Evolutionary conservation across 2,888 invertebrate genomes (phyloP), one percentile per base, ranked within the genome.

Genomic region (Trichacis sp.): DNA sequence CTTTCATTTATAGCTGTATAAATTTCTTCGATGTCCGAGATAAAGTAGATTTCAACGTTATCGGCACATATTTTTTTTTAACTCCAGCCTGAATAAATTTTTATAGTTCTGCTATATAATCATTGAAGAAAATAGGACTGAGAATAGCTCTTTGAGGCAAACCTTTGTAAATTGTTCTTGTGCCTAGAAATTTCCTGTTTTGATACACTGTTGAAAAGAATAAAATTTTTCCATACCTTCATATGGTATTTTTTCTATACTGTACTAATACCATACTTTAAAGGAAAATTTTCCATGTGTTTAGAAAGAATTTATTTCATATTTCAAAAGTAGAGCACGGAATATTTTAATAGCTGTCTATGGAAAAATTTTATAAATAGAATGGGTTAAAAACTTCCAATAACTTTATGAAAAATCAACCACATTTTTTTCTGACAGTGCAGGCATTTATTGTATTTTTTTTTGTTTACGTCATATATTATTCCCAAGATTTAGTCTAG

Each of bases 61-160:
- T 33, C 48, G 0, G 48, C 48, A 12, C 18, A 56, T 2, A 33
- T 33, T 33, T 6, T 6, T 11, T 33, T 33, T 33, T n/a, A 9
- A 33, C 33, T 6, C 33, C 33, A 11, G 11, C 11, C 11, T 6
- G 33, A 2, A 33, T 6, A 9, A 2, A 9, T n/a, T 33, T n/a
- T 33, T n/a, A n/a, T n/a, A n/a, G n/a, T 11, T 11, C 8, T 2
- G 33, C n/a, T 3, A 48, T 2, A n/a, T 48, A 55, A 12, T 36
- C 3, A 5, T 48, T 55, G 3, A 51, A 58, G 8, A 58, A 17
- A 0, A 46, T 45, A 1, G 47, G 59, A 8, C 59, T 59, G 0
- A 59, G 40, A 2, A 52, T 47, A 1, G 52, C 46, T 1, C 48
- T 42, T 19, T 49, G 49, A 8, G 53, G 54, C 0, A 61, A 49